Percentiles rank a stretch among this genome's conserved stretches.
Evolutionary conservation across 2,797 vertebrate genomes (phyloP).

Genomic region (Oryzias dopingdopingensis): DNA sequence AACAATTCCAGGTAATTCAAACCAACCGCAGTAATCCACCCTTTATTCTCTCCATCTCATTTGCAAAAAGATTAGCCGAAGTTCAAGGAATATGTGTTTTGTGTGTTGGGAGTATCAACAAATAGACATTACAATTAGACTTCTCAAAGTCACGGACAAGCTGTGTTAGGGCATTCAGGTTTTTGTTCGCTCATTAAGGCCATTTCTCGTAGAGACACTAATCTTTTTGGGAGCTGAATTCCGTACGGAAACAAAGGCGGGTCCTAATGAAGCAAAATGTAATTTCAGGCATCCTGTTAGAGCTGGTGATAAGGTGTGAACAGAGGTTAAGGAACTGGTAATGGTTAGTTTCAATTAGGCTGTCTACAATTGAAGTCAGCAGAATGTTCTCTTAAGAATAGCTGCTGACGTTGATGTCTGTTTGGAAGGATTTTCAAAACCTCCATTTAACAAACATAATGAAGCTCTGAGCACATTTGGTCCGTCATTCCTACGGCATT

Average conservation of each 20-base stretch:
- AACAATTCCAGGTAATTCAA: conserved; percentile 18
- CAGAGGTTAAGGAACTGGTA: not conserved
- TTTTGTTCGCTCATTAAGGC: not conserved
- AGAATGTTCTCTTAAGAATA: not conserved
- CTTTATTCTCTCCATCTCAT: conserved; percentile 4
- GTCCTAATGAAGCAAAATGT: not conserved
- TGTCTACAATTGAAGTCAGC: not conserved
- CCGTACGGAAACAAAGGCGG: not conserved
- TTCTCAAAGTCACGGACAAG: conserved; percentile 21
- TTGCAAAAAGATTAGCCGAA: conserved; percentile 32
- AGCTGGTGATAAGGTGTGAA: not conserved
- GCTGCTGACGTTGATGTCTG: too few relatives aligned
- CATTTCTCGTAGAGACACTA: not conserved
- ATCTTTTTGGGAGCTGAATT: not conserved
- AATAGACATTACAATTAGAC: conserved; percentile 54
- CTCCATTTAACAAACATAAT: too few relatives aligned
- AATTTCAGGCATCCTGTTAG: not conserved
- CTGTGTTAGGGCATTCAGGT: conserved; percentile 9
- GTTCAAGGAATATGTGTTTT: conserved; percentile 19
- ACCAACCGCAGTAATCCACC: conserved; percentile 11
- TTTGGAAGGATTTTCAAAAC: too few relatives aligned
- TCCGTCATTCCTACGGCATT: too few relatives aligned
- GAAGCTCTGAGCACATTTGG: too few relatives aligned
- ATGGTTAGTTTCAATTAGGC: not conserved
- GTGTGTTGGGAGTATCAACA: conserved; percentile 43